Evolutionary conservation across 2,888 invertebrate species (phyloP), one percentile per base, ranked within the genome.

Genomic region (Eueremaeus valkanovi): DNA sequence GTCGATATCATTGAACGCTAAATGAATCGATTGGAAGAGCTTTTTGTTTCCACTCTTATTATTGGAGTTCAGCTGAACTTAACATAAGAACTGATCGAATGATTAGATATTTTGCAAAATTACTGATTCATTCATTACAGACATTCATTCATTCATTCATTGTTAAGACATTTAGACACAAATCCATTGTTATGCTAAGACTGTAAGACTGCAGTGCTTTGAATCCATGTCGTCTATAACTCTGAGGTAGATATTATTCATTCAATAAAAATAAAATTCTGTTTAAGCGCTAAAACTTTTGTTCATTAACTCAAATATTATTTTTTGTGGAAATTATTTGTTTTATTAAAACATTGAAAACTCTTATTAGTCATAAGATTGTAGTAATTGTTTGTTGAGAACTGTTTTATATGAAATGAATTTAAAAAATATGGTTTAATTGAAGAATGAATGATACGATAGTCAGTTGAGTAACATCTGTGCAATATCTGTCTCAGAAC

Each of bases 1-100:
- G 27, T 58, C 31, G 66, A 66, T 66, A 66, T 36, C 40, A 66
- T 6, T 66, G 66, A 66, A 66, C 66, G 66, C 40, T 21, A 36
- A 36, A 66, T 40, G 36, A 66, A 66, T 40, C 40, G 29, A 58
- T 58, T 58, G 45, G 18, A 45, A 58, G 49, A 49, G 58, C 16
- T 58, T 31, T 58, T 27, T 51, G 21, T 51, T 24, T 51, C 24
- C 16, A 24, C 29, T 9, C 5, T 29, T 29, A 13, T 31, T 58
- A 58, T 13, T 18, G 29, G 16, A 29, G 8, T 31, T 58, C 3
- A 31, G 16, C 3, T 18, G 5, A 29, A 3, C 13, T 31, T 31
- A 3, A 31, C 58, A 58, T 58, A 16, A 58, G 29, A 58, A 58
- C 18, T 58, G 58, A 58, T 58, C 18, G 29, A 29, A 58, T 58